Evolutionary conservation across 2,888 invertebrate genomes (phyloP), one percentile per base, ranked within the genome.

Genomic region (Philaethria dido): DNA sequence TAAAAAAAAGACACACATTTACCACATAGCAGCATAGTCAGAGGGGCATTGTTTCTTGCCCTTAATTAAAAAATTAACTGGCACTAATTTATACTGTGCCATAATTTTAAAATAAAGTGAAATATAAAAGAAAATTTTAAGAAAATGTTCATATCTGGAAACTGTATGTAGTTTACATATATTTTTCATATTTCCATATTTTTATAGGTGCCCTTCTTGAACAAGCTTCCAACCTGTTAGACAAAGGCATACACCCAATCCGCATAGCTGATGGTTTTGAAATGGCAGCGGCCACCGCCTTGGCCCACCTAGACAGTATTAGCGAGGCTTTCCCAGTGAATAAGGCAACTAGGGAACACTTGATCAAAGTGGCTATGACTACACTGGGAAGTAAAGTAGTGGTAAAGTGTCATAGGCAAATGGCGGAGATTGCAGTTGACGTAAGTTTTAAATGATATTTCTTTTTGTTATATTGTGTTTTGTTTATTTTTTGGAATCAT

Each of bases 211-310:
- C 99, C 2, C 93, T 99, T 2, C 86, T 99, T 65, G 99, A 99
- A 82, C 98, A 99, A 85, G 99, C 99, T 0, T 97, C 98, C 76
- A 93, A 94, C 72, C 89, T 99, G 13, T 86, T 99, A 4, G 99
- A 99, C 91, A 96, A 97, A 78, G 99, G 99, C 48, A 99, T 99
- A 82, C 99, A 99, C 87, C 99, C 99, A 0, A 99, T 99, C 78
- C 96, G 99, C 77, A 98, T 99, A 76, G 99, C 99, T 6, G 99
- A 99, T 89, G 99, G 99, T 55, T 99, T 98, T 82, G 99, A 99
- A 87, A 92, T 99, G 88, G 99, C 99, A 0, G 98, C 99, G 0
- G 96, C 97, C 73, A 94, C 95, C 66, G 98, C 99, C 0, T 94
- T 97, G 0, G 94, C 95, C 45, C 97, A 98, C 82, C 91, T 99